Evolutionary conservation across 2,797 vertebrate species (phyloP), one percentile per base, ranked within the genome.

Genomic region (Ciconia nigra): DNA sequence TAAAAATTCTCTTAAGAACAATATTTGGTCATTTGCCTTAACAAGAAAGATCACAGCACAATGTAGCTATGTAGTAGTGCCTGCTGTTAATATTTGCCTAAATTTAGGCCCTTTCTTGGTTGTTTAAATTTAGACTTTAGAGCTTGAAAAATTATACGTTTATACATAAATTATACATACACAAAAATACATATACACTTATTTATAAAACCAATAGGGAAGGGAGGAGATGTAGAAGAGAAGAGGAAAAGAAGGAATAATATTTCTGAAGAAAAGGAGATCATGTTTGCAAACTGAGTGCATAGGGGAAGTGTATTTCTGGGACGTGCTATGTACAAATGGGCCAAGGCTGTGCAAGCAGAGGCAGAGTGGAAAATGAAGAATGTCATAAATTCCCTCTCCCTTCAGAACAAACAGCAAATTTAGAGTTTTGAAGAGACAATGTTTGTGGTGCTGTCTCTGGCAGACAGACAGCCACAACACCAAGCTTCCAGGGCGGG

Each of bases 301-400:
- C 24, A 14, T 2, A 54, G 54, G 42, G 39, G 52, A 91, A 61
- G 25, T 5, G 5, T 42, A 67, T 77, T 67, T 59, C 71, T 80
- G 55, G 44, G 74, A 51, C 3, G 1, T 6, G 5, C 46, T 51
- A 24, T 0, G 0, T 39, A 57, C 42, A 78, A 74, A 63, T 0
- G 4, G 44, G n/a, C 22, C 81, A 71, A 57, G 49, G 54, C 49
- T 65, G 21, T 8, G 63, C 31, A 73, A 86, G 37, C n/a, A 82
- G 55, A 82, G n/a, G 52, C 20, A 57, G 29, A 83, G 22, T 11
- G 11, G 65, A 69, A 88, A 81, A 54, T 2, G 4, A 31, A 11
- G 41, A 41, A 9, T 14, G 18, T n/a, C 42, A 59, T 26, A 41
- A 39, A 78, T 59, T 59, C 54, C 31, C 14, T 81, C 61, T 61